Percentiles rank a stretch among this genome's conserved stretches.
phyloP scores from a whole-genome alignment of 1,140 invertebrate genomes.

The Drosophila willistoni region DNA sequence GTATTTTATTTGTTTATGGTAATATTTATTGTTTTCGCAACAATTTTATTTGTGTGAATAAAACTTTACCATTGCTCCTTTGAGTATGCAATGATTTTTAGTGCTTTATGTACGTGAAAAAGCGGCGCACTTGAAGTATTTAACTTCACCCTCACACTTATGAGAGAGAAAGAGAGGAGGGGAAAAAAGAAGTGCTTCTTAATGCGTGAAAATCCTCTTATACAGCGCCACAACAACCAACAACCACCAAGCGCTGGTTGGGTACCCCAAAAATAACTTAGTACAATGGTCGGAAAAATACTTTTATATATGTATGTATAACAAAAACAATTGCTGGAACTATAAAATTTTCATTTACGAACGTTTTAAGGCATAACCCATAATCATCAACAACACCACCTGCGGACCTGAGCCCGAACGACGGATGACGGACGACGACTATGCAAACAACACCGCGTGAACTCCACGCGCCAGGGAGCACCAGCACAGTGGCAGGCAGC shows the following conservation, averaged over 20 bases:
- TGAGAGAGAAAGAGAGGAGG: neutral
- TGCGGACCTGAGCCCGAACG: conserved; percentile 40
- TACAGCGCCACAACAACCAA: neutral
- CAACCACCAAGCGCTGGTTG: conserved; percentile 6
- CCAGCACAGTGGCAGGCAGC: neutral
- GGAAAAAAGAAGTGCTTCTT: neutral
- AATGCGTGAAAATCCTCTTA: conserved; percentile 5
- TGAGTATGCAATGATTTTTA: neutral
- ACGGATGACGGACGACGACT: conserved; percentile 41
- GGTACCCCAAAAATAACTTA: conserved; percentile 45
- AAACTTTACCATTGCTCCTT: neutral
- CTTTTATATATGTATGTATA: conserved; percentile 38
- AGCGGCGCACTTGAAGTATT: conserved; percentile 23
- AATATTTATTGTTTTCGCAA: neutral
- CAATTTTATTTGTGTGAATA: neutral
- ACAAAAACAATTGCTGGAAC: conserved; percentile 71
- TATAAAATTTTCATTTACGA: conserved; percentile 74
- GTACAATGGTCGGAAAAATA: conserved; percentile 52
- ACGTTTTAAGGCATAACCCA: conserved; percentile 45
- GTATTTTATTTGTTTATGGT: too few species aligned
- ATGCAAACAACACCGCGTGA: conserved; percentile 59
- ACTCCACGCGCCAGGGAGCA: conserved; percentile 44
- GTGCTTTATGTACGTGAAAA: neutral
- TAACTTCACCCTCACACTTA: conserved; percentile 21
- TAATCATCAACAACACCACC: conserved; percentile 72